Evolutionary conservation across 2,797 vertebrate genomes (phyloP), one percentile per base, ranked within the genome.

Genomic region (Hyperoplus immaculatus): DNA sequence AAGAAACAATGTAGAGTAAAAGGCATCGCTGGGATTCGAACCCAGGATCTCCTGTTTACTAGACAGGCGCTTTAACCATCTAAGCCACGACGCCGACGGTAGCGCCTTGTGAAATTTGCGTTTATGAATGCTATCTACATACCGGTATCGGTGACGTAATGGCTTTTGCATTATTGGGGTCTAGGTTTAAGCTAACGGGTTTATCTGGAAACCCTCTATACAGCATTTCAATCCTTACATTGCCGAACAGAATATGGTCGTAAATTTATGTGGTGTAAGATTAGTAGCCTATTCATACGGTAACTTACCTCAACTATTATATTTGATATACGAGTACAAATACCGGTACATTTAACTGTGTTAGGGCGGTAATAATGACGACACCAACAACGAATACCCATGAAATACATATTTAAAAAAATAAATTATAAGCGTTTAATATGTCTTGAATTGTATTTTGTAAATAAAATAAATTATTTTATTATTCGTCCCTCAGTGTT

Each of bases 31-130:
- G 91, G 90, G 93, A 94, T 94, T 93, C 87, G 93, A 93, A 93
- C 92, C 90, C 93, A 93, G 92, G 90, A 93, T 93, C 93, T 93
- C 93, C 92, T 94, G 91, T 94, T 92, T 92, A 94, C 92, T 94
- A 93, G 92, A 93, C 93, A 93, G 93, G 93, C 91, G 90, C 92
- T 92, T 92, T 93, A 92, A 93, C 92, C 92, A 92, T 85, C 92
- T 93, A 94, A 93, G 92, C 91, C 93, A 94, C 92, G 89, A 88
- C 90, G 90, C 91, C 90, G 18, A 8, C 66, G 29, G 0, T 0
- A 0, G 0, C 0, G 0, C 0, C 0, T 0, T 0, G 0, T 0
- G 8, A 62, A 36, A 62, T 1, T 51, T 0, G 3, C 0, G 0
- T 45, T 66, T 69, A 78, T 53, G 3, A 75, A 63, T 6, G 29